These are phyloP conservation scores for Acanthornis magna DNA, from an alignment of 2,797 vertebrate species.

Conservation along the genomic window DNA sequence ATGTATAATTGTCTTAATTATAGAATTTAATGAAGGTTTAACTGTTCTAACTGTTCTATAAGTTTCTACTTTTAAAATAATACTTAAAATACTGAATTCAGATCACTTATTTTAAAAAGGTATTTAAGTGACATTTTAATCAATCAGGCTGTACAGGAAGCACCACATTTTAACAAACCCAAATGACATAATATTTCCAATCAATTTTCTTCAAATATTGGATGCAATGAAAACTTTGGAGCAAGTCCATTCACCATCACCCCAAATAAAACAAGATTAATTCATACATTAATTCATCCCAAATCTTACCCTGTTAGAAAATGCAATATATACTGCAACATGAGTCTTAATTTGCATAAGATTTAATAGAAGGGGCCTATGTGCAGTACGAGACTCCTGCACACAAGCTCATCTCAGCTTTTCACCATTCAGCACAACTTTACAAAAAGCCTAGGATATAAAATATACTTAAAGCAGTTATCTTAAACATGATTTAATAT, in stretches of 20 bases:
- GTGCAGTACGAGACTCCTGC: slow-evolving; percentile 37
- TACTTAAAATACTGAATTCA: not conserved
- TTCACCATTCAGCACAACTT: slow-evolving; percentile 44
- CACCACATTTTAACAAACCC: slow-evolving; percentile 57
- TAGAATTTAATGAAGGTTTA: not conserved
- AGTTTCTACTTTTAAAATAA: slow-evolving; percentile 49
- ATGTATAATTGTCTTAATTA: not conserved
- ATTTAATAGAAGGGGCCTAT: slow-evolving; percentile 28
- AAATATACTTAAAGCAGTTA: slow-evolving; percentile 72
- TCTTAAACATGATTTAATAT: slow-evolving; percentile 64
- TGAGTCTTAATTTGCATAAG: slow-evolving; percentile 12
- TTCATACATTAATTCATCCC: slow-evolving; percentile 48
- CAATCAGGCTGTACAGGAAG: slow-evolving; percentile 61
- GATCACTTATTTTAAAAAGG: not conserved
- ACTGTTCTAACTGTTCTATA: slow-evolving; percentile 43
- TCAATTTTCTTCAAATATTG: not conserved
- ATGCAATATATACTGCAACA: slow-evolving; percentile 48
- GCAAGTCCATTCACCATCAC: slow-evolving; percentile 18
- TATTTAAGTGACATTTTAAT: slow-evolving; percentile 54
- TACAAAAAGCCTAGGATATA: slow-evolving; percentile 72
- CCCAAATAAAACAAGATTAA: not conserved
- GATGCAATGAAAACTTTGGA: slow-evolving; percentile 51
- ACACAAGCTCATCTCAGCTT: slow-evolving; percentile 40
- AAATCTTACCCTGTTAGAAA: slow-evolving; percentile 67
- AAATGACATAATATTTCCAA: slow-evolving; percentile 50